Evolutionary conservation across 2,797 vertebrate species (phyloP).

Genomic region (Sebastes diaconus): DNA sequence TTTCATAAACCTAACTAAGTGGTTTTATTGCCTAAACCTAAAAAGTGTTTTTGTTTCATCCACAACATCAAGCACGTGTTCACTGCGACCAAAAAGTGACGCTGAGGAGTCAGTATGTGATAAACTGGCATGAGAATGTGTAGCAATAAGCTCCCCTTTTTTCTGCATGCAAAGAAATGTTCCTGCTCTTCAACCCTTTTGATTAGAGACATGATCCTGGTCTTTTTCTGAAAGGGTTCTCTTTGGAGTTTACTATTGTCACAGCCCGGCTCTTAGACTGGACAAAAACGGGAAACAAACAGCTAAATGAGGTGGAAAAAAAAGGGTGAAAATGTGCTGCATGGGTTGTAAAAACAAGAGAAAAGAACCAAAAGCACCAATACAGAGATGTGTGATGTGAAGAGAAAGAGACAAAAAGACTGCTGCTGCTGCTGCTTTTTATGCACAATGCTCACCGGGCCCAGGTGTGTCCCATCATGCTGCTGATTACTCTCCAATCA

Average conservation of each 20-base stretch:
- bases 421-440: not conserved
- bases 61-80: no score
- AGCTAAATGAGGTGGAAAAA: no score
- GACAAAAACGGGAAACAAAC: no score
- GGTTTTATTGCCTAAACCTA: no score
- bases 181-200: not conserved
- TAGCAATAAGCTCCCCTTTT: not conserved
- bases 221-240: not conserved
- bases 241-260: not conserved
- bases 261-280: not conserved
- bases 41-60: no score
- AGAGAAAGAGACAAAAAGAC: fast-evolving
- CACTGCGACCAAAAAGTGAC: fast-evolving
- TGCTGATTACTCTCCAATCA: not conserved
- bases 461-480: not conserved
- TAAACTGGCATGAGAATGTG: no score
- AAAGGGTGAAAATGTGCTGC: no score
- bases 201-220: not conserved
- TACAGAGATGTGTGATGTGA: not conserved
- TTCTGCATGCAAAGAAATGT: not conserved
- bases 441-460: not conserved
- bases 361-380: not conserved
- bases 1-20: no score
- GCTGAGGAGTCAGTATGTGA: no score
- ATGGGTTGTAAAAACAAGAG: not conserved